Base-by-base conservation (phyloP, 2,888 invertebrate species). In the Syrista parreyssii region DNA sequence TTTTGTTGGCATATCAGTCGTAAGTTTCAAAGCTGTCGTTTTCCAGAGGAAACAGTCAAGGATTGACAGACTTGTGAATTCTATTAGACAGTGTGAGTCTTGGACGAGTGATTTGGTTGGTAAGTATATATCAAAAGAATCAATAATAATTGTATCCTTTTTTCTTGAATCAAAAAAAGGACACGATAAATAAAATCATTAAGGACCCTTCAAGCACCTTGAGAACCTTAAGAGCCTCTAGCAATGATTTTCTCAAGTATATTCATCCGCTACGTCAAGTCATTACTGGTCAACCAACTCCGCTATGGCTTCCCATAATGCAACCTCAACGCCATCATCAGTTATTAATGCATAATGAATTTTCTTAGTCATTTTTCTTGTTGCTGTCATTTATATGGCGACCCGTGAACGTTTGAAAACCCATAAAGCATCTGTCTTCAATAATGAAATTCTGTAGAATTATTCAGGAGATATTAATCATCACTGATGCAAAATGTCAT, bases 1-100 rank as follows among this genome's bases (percentile, higher is more conserved):
- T 31, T 82, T 86, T 35, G 86, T 85, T 12, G 88, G 88, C 3
- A 84, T 87, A 40, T 68, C 79, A 9, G 85, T 88, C 3, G 84
- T 88, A 15, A 71, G 85, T 30, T 86, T 86, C 78, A 88, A 88
- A 34, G 68, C 84, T 33, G 83, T 88, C 69, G 81, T 80, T 73
- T 85, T 82, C 71, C 86, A 85, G 23, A 23, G 55, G 6, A 55
- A 15, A 9, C 9, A 23, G 23, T 55, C 55, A 55, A 55, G 55
- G 71, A 23, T 77, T 4, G 32, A 77, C 40, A 55, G 55, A 6
- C 55, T 55, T 23, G 55, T 55, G 9, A 23, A 55, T 55, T 55
- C 55, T 1, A 9, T 55, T 23, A 55, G 55, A 55, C 55, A 55
- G 23, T 55, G 55, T 2, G 55, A 55, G 55, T 55, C 55, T 55